These are phyloP conservation scores for Anthopleura sola DNA, from an alignment of 64 coral and sea anemone species.

Conservation along the genomic window DNA sequence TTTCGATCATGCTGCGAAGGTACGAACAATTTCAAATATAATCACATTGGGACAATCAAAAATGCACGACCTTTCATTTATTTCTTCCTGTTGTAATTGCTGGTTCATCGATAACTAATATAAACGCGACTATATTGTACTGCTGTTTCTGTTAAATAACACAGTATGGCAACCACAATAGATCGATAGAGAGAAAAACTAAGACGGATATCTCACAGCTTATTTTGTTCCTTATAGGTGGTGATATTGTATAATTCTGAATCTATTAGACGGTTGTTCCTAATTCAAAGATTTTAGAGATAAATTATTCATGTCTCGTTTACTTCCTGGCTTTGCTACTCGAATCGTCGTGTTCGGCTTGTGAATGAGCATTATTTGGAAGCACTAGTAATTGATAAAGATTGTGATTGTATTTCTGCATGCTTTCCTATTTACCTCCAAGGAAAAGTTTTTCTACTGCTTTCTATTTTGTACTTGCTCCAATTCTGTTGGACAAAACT, in stretches of 20 bases:
- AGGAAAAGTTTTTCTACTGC: too few species aligned
- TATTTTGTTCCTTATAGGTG: not conserved
- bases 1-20: not conserved
- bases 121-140: not conserved
- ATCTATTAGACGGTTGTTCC: not conserved
- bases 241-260: not conserved
- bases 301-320: not conserved
- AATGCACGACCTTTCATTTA: not conserved
- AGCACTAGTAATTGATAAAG: not conserved
- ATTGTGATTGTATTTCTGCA: not conserved
- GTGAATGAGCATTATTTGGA: not conserved
- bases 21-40: not conserved
- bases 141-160: not conserved
- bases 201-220: not conserved
- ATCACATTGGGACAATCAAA: not conserved
- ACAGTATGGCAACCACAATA: not conserved
- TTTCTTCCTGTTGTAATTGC: not conserved
- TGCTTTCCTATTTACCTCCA: not conserved
- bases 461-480: too few species aligned
- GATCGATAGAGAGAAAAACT: not conserved
- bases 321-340: not conserved
- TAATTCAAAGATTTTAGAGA: not conserved
- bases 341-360: not conserved
- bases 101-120: not conserved
- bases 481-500: too few species aligned